A percentile compares a stretch with the other conserved stretches of the same genome.
Conservation (phyloP, 2,113 vertebrate genomes). For the Eublepharis macularius region DNA sequence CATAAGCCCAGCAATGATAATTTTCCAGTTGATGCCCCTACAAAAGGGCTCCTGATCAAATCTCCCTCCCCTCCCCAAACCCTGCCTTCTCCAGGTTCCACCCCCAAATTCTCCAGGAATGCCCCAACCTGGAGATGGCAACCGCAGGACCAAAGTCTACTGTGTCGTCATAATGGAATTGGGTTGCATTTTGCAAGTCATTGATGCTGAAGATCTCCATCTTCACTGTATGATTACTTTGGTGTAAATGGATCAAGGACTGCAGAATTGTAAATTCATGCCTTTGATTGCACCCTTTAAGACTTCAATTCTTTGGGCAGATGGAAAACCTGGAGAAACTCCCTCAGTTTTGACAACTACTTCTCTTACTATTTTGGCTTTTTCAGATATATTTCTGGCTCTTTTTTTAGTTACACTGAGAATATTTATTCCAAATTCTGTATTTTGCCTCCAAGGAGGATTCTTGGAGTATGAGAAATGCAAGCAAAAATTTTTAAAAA, state of each 20-base stretch:
- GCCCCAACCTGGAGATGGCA: no score
- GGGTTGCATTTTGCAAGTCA: neutral
- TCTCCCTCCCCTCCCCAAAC: no score
- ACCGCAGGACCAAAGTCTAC: neutral
- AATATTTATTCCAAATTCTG: neutral
- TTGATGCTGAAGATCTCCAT: neutral
- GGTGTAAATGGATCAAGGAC: neutral
- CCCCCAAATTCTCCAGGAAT: no score
- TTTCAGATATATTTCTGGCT: neutral
- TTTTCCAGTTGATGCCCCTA: neutral
- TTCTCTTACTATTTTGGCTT: neutral
- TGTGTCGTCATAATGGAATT: neutral
- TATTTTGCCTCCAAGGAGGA: slow-evolving; percentile 6
- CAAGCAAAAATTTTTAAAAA: no score
- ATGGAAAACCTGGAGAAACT: slow-evolving; percentile 14
- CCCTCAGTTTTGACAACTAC: slow-evolving; percentile 3
- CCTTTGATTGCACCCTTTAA: neutral
- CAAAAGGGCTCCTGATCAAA: neutral
- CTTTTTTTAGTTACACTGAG: neutral
- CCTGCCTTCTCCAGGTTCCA: no score
- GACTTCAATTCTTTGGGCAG: neutral
- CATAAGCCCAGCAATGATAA: neutral
- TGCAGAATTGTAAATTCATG: neutral
- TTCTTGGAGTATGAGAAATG: neutral
- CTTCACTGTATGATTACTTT: neutral